phyloP scores from a whole-genome alignment of 2,113 vertebrate species.

The Nannobrachium achirus region DNA sequence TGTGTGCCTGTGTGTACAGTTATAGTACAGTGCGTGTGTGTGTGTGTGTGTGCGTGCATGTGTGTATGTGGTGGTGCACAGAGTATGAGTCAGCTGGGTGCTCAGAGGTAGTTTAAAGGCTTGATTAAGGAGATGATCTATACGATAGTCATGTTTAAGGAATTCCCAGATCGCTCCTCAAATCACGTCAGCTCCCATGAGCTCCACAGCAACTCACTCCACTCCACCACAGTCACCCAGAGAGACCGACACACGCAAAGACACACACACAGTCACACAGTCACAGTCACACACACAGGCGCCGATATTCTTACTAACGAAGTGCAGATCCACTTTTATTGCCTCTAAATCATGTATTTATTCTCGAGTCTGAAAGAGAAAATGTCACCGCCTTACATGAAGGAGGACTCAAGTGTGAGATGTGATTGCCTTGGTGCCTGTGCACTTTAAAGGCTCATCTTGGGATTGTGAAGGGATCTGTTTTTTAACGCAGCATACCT shows the following conservation, averaged over 20 bases:
- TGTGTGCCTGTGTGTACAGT: background rate
- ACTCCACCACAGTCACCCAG: background rate
- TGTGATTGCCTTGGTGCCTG: no score
- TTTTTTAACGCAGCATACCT: no score
- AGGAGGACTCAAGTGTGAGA: no score
- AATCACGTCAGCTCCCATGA: background rate
- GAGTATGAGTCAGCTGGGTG: background rate
- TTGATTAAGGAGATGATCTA: conserved; percentile 11
- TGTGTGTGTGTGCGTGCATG: background rate
- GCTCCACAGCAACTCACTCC: background rate
- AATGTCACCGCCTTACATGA: no score
- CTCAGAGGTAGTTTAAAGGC: background rate
- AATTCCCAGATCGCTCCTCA: conserved; percentile 4
- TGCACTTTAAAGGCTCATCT: no score
- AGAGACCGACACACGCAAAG: background rate
- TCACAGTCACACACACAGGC: no score
- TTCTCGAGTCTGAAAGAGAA: no score
- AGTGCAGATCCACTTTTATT: no score
- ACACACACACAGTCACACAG: background rate
- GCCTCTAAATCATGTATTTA: no score
- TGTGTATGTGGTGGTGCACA: background rate
- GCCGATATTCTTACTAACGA: no score
- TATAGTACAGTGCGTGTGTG: background rate
- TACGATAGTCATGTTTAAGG: background rate
- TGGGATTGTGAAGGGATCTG: no score